Evolutionary conservation across 2,113 vertebrate species (phyloP).

Genomic region (Misgurnus mizolepis): DNA sequence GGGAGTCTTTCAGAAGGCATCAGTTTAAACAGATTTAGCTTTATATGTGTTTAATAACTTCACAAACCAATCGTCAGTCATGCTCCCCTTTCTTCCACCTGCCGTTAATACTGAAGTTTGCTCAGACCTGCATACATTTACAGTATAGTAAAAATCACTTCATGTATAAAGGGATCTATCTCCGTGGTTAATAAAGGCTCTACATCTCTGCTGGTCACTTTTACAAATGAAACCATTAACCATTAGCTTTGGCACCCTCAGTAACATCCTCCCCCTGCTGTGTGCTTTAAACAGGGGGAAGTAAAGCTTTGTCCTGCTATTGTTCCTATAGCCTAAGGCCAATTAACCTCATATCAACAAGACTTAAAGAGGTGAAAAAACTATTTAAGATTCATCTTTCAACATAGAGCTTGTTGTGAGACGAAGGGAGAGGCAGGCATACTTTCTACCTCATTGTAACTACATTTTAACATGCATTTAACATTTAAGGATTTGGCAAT

Average conservation of each 20-base stretch:
- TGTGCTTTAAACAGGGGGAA: constrained; percentile 50
- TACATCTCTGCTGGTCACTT: constrained; percentile 21
- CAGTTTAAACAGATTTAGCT: background rate
- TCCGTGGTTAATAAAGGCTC: constrained; percentile 28
- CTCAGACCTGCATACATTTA: constrained; percentile 17
- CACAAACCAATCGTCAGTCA: background rate
- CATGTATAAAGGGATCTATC: constrained; percentile 19
- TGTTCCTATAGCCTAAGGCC: constrained; percentile 53
- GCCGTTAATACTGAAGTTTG: background rate
- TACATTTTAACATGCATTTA: no score
- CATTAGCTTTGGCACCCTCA: constrained; percentile 38
- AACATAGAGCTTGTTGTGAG: background rate
- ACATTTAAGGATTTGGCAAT: no score
- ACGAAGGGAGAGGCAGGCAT: background rate
- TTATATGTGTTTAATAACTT: constrained; percentile 6
- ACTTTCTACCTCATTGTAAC: no score
- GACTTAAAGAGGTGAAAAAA: constrained; percentile 7
- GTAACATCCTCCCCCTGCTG: constrained; percentile 46
- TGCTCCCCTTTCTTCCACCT: constrained; percentile 14
- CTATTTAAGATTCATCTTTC: background rate
- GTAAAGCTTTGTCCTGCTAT: constrained; percentile 51
- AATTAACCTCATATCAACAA: constrained; percentile 50
- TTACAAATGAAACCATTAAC: constrained; percentile 37
- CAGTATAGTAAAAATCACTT: constrained; percentile 32
- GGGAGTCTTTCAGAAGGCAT: constrained; percentile 1